Evolutionary conservation across 2,113 vertebrate species (phyloP), one percentile per base, ranked within the genome.

Genomic region (Halichoeres trimaculatus): DNA sequence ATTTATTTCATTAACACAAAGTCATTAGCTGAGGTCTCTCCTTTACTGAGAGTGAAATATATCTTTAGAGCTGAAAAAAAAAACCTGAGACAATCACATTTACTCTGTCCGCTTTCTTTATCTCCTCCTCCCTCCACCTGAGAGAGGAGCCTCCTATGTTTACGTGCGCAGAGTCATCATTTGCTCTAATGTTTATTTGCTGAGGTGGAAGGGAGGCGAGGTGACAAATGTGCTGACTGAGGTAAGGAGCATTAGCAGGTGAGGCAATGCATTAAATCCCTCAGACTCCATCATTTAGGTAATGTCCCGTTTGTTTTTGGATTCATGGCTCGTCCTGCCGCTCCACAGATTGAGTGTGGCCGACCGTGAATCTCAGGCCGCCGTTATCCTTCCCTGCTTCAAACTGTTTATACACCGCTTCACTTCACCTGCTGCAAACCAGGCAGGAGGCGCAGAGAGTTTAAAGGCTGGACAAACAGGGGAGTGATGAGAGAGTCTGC

Each of bases 251-350:
- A 95, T 93, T 95, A 94, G 91, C 81, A 94, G 84, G 85, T 90
- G 93, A 81, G 91, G 89, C n/a, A 78, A 95, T 93, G 92, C 45
- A 93, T 93, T 96, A 95, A 94, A 96, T 94, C 92, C 85, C 92
- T 94, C 94, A 93, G 93, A 95, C 91, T 93, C 87, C 90, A 94
- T 95, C 95, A 95, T 95, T 95, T 95, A 95, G 93, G 94, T 95
- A 96, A 96, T 95, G 95, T 95, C 94, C 92, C 88, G 80, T 95
- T 95, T 94, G 93, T 94, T 96, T n/a, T 95, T 91, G 94, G 92
- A 96, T 96, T 95, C 95, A 95, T 93, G 93, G 93, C 83, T 90
- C 24, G 12, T 45, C 30, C 83, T 88, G 65, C 91, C 79, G 75
- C 82, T 91, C 93, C 91, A 91, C 91, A 94, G 90, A 96, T 93